Conservation (phyloP, 2,888 invertebrate genomes). For the Cyaniris semiargus region DNA sequence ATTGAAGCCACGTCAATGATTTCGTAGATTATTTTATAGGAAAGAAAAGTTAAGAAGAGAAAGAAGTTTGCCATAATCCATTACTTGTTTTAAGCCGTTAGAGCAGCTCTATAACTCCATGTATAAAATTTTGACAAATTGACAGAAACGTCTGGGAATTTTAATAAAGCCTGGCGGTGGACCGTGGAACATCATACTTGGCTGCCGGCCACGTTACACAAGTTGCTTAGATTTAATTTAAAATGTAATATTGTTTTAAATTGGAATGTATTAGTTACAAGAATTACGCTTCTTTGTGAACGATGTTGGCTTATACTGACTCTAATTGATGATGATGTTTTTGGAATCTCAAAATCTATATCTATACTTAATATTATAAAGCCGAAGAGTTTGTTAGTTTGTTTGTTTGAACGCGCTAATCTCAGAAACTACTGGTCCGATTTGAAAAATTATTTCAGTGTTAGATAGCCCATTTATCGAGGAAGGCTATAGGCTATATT, state of each 20-base stretch:
- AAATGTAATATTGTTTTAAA: slow-evolving; percentile 15
- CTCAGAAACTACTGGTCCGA: too few species aligned
- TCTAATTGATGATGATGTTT: neutral
- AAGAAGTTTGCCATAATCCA: neutral
- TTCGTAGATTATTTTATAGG: neutral
- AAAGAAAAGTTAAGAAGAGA: neutral
- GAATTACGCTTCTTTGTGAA: neutral
- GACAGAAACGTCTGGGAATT: slow-evolving; percentile 25
- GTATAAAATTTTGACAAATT: slow-evolving; percentile 30
- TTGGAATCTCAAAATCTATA: neutral
- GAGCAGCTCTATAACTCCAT: neutral
- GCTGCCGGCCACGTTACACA: slow-evolving; percentile 20
- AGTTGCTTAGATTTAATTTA: neutral
- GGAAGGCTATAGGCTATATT: too few species aligned
- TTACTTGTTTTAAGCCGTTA: slow-evolving; percentile 7
- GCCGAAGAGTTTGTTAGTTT: too few species aligned
- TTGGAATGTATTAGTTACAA: neutral
- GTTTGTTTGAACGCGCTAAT: too few species aligned
- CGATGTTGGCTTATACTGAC: neutral
- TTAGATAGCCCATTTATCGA: too few species aligned
- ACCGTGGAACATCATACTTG: slow-evolving; percentile 15
- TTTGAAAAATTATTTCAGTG: too few species aligned
- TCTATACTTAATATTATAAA: too few species aligned
- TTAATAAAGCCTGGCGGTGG: slow-evolving; percentile 17
- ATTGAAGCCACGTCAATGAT: too few species aligned